Base-by-base conservation (phyloP, 2,888 invertebrate genomes). In the Stenichneumon culpator region DNA sequence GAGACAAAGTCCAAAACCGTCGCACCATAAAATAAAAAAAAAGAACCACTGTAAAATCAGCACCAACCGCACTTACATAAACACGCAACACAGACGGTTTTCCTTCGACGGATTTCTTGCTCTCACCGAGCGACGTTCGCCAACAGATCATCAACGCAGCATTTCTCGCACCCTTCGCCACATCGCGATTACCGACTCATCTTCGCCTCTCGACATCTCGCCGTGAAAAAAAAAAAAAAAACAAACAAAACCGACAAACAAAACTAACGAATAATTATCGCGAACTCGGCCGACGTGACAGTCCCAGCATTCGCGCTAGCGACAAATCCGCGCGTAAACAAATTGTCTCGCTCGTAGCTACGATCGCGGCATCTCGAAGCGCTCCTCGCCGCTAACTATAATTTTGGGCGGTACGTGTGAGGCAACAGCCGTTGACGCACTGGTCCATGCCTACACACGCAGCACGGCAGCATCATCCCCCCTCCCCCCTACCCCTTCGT, bases 361-460 rank as follows among this genome's bases (percentile, higher is more conserved):
- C 63, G 32, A 16, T 63, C 28, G 36, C 63, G 77, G 19, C 88
- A 87, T 88, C 88, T 88, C 87, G 86, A 77, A 87, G 89, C 87
- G 89, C 88, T 91, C 91, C 88, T 91, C 91, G 89, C 90, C 89
- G 91, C 92, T 92, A 92, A 93, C 92, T 92, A 93, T 93, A 93
- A 93, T 94, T 93, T 93, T 91, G 87, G 90, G 93, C 91, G 93
- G 93, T 94, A 93, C 94, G 93, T 93, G 90, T 92, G 93, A 93
- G 94, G 93, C 94, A 93, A 93, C 93, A 93, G 94, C 93, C 94
- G 94, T 94, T 94, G 94, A 94, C 94, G 94, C 94, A 94, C 94
- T 94, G 94, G 94, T 93, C 94, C 94, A 94, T 94, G 94, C 93
- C 94, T 91, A 94, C 93, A 94, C 94, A 93, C 93, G 93, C 93